Conservation (phyloP, 2,888 invertebrate species). For the Lasioglossum lativentre region DNA sequence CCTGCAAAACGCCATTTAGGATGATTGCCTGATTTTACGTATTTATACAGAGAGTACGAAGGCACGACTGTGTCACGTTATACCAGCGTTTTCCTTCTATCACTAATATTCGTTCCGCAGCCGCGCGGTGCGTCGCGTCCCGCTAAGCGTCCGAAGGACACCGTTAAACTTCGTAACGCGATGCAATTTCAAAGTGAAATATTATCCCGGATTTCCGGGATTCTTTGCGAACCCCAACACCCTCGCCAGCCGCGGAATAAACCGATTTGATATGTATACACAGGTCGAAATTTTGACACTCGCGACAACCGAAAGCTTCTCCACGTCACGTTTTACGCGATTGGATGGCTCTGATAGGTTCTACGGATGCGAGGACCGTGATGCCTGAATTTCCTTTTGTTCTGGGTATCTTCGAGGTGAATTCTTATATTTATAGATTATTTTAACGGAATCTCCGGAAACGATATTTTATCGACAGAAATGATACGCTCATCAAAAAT, state of each 20-base stretch:
- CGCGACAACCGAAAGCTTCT: not conserved
- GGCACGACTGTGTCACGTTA: conserved; percentile 18
- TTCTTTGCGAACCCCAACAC: not conserved
- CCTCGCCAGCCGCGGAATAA: conserved; percentile 11
- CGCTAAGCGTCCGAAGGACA: conserved; percentile 3
- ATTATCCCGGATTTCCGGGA: conserved; percentile 46
- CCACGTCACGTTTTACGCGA: not conserved
- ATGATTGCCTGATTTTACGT: conserved; percentile 83
- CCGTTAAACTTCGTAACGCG: conserved; percentile 37
- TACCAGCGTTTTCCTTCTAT: conserved; percentile 50
- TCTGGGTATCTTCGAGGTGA: too few relatives aligned
- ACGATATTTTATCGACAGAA: too few relatives aligned
- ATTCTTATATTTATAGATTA: not conserved
- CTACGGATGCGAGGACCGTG: not conserved
- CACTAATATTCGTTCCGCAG: conserved; percentile 43
- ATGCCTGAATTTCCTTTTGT: not conserved
- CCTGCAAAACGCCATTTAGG: conserved; percentile 76
- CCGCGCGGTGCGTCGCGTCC: not conserved
- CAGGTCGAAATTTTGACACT: conserved; percentile 22
- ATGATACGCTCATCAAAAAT: too few relatives aligned
- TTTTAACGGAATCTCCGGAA: not conserved
- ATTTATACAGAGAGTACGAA: conserved; percentile 73
- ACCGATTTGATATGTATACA: conserved; percentile 13
- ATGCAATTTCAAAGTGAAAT: conserved; percentile 37
- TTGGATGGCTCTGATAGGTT: conserved; percentile 7